Base-by-base conservation (phyloP, 2,888 invertebrate genomes). In the Lasioglossum pauxillum region DNA sequence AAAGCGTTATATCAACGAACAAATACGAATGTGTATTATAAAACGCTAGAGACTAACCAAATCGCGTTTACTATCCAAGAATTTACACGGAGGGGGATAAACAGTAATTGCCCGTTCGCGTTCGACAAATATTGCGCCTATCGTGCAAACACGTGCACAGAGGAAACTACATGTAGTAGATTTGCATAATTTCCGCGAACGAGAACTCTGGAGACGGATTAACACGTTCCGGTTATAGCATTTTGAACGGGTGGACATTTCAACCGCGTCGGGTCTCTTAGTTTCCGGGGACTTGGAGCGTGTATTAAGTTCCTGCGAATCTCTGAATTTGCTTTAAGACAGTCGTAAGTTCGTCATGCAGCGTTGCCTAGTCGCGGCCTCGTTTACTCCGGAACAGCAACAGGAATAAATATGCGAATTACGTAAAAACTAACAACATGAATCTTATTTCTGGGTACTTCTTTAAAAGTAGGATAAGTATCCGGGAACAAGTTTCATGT, bases 151-250 rank as follows among this genome's bases (percentile, higher is more conserved):
- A 67, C 71, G 60, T 57, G 60, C 60, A 38, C 69, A 71, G 38
- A 14, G 67, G 2, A 46, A 67, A 69, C 75, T 75, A 16, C 46
- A 80, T 76, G 8, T 35, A 23, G 49, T 46, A 38, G 78, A 85
- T 86, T 86, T 85, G 31, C 86, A 86, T 86, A 86, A 82, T 75
- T 80, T 75, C 69, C 60, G 79, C 8, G 31, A 57, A 8, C 46
- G 35, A 31, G 78, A 85, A 78, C 74, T 85, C 77, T 27, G 82
- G 67, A 86, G 77, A 79, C 60, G 86, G 79, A 86, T 86, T 86
- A 86, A 77, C 74, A 53, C 57, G 74, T 64, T 46, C 69, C 57
- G 74, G 77, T 79, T 78, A 53, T 27, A 60, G 35, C 35, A 67
- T 77, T 86, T 82, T 19, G 85, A 80, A 60, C 7, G 71, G 38